Evolutionary conservation across 2,113 vertebrate species (phyloP), one percentile per base, ranked within the genome.

Genomic region (Recurvirostra avosetta): DNA sequence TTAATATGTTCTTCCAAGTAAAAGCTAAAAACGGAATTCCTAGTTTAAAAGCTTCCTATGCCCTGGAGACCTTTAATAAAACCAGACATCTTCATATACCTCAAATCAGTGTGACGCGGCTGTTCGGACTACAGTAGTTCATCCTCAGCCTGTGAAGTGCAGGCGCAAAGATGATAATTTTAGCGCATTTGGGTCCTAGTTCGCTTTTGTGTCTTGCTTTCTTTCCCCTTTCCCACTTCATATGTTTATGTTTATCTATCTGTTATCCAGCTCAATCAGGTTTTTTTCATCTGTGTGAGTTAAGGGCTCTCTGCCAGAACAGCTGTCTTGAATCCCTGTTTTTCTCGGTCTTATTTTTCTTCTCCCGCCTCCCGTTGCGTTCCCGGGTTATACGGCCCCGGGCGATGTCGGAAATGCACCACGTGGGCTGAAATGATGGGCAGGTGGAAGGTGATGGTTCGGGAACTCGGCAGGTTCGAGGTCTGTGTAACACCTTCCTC

Each of bases 351-450:
- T 21, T 63, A 1, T 3, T 85, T 70, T 40, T 11, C 55, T 32
- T 29, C 41, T 22, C 41, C n/a, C 4, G 0, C 38, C 8, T 9
- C 30, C 11, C 2, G 0, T 3, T 81, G 26, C 43, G 6, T 58
- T 86, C 52, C 62, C 0, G 3, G 11, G 7, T 81, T 72, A 5
- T 9, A 18, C 0, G 2, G 17, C 25, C 25, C 11, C 49, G 34
- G 47, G 13, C 0, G 3, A 13, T 30, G 55, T 30, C 38, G 23
- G 78, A 76, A 34, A 41, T 21, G 30, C 3, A 1, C 62, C 1
- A 1, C 6, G 59, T 12, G 41, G 29, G 27, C 67, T 86, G 36
- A 58, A 72, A 38, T 17, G 1, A 1, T 10, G 38, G 58, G 41
- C 29, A 47, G 8, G 23, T 66, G 73, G 18, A 8, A 22, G 1